These are phyloP conservation scores for Homarus gammarus DNA, from an alignment of 2,888 invertebrate genomes.

Conservation along the genomic window DNA sequence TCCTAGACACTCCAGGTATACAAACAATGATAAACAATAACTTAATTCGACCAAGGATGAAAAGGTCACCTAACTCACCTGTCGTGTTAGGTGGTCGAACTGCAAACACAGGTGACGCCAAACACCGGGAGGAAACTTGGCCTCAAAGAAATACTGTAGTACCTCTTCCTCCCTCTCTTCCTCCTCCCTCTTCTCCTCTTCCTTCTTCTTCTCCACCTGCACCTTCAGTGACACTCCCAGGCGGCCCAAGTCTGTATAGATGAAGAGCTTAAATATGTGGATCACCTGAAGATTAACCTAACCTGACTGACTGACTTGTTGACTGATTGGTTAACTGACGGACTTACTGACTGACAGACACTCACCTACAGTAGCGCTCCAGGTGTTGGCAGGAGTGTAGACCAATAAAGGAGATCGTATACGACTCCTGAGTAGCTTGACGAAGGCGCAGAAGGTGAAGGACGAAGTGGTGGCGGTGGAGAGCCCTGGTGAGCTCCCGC, in stretches of 20 bases:
- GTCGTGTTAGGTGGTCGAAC: constrained; percentile 2
- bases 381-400: neutral
- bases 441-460: constrained; percentile 65
- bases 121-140: constrained; percentile 42
- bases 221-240: constrained; percentile 24
- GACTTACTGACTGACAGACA: neutral
- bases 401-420: constrained; percentile 29
- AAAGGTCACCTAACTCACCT: neutral
- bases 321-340: neutral
- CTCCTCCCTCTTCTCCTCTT: no score
- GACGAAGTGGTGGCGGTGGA: no score
- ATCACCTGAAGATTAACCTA: no score
- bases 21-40: no score
- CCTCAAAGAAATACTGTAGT: constrained; percentile 49
- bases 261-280: no score
- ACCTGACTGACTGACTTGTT: neutral
- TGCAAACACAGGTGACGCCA: constrained; percentile 60
- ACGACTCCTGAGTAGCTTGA: constrained; percentile 32
- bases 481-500: neutral
- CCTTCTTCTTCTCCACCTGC: neutral
- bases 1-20: no score
- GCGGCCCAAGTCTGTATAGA: constrained; percentile 11
- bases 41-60: no score
- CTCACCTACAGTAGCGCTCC: constrained; percentile 36
- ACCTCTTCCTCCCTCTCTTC: neutral